Evolutionary conservation across 2,888 invertebrate species (phyloP).

Genomic region (Pterostichus niger): DNA sequence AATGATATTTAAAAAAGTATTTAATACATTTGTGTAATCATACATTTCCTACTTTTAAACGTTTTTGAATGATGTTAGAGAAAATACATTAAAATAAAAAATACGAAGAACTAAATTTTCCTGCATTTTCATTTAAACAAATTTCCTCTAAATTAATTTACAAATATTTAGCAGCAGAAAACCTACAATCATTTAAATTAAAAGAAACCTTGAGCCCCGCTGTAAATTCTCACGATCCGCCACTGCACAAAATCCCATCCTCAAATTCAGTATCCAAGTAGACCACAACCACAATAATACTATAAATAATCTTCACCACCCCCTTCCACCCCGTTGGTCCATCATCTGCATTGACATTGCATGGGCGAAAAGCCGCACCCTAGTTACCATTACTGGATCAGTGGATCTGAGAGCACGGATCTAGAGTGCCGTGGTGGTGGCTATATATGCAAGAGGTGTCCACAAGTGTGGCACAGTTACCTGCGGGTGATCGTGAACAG

Average conservation of each 20-base stretch:
- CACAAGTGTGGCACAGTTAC: conserved; percentile 44
- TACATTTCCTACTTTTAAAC: too few relatives aligned
- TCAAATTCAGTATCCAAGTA: not conserved
- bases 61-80: too few relatives aligned
- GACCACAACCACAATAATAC: not conserved
- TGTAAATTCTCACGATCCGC: not conserved
- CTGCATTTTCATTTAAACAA: too few relatives aligned
- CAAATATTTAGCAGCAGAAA: too few relatives aligned
- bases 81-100: too few relatives aligned
- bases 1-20: too few relatives aligned
- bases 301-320: not conserved
- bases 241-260: not conserved
- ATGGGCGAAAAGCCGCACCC: conserved; percentile 60
- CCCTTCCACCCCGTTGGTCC: not conserved
- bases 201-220: too few relatives aligned
- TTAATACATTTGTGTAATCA: too few relatives aligned
- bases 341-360: conserved; percentile 44
- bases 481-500: conserved; percentile 33
- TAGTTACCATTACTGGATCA: conserved; percentile 64
- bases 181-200: too few relatives aligned
- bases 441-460: conserved; percentile 65
- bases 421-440: conserved; percentile 58
- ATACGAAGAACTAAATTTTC: too few relatives aligned
- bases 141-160: too few relatives aligned
- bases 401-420: conserved; percentile 29